Evolutionary conservation across 1,140 invertebrate species (phyloP).

Genomic region (Drosophila lacertosa): DNA sequence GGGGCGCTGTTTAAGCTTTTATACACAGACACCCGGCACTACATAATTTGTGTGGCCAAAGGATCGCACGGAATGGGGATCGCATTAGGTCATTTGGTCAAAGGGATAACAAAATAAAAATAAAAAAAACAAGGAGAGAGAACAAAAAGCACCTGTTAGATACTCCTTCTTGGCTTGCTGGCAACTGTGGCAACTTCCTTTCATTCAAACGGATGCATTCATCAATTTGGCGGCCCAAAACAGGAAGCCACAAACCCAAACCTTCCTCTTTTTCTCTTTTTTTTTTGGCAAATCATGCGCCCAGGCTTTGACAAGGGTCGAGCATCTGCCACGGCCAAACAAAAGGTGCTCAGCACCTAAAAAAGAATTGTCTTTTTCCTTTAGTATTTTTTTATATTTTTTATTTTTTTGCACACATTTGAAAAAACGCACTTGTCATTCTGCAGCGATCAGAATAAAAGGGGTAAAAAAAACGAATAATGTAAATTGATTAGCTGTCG

Average conservation of each 20-base stretch:
- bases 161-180: too few species aligned
- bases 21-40: conserved; percentile 40
- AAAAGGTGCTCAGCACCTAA: conserved; percentile 22
- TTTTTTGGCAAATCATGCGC: conserved; percentile 28
- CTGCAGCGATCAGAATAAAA: conserved; percentile 1
- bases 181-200: conserved; percentile 51
- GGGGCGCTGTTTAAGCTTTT: conserved; percentile 64
- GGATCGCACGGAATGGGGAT: conserved; percentile 5
- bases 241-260: conserved; percentile 50
- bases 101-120: background rate
- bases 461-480: conserved; percentile 1
- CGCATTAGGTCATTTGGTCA: conserved; percentile 81
- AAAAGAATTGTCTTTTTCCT: too few species aligned
- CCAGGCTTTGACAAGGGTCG: conserved; percentile 64
- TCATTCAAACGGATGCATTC: conserved; percentile 80
- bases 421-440: conserved; percentile 70
- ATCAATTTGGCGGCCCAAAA: conserved; percentile 75
- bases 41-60: conserved; percentile 55
- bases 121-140: conserved; percentile 10
- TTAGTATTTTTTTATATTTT: background rate
- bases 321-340: conserved; percentile 54
- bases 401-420: conserved; percentile 32
- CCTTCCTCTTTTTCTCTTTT: conserved; percentile 20
- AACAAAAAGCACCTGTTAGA: conserved; percentile 69
- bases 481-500: conserved; percentile 76